Evolutionary conservation across 2,888 invertebrate genomes (phyloP).

Genomic region (Platycheirus rosarum): DNA sequence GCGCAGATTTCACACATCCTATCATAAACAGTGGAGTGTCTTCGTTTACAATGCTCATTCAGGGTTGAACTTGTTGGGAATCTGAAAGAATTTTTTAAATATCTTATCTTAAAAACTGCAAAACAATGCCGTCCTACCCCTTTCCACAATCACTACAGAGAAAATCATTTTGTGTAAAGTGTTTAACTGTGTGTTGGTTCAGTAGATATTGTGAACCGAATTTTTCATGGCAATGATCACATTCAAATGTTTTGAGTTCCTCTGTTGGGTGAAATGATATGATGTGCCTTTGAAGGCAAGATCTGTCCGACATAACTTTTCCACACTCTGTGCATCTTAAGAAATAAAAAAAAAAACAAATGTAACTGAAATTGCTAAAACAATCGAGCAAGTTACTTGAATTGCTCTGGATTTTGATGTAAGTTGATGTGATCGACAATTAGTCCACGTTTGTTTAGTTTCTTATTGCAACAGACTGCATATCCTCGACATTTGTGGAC

Average conservation of each 20-base stretch:
- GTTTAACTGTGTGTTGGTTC: slow-evolving; percentile 71
- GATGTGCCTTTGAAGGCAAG: slow-evolving; percentile 72
- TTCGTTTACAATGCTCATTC: slow-evolving; percentile 66
- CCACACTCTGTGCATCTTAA: slow-evolving; percentile 73
- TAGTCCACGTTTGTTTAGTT: slow-evolving; percentile 70
- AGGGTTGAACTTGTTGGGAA: slow-evolving; percentile 68
- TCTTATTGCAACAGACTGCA: slow-evolving; percentile 75
- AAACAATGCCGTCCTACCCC: slow-evolving; percentile 55
- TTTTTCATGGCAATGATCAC: slow-evolving; percentile 52
- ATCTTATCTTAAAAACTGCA: not conserved
- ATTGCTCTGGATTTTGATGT: slow-evolving; percentile 76
- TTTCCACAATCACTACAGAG: slow-evolving; percentile 70
- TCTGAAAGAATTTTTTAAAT: slow-evolving; percentile 51
- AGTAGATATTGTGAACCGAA: slow-evolving; percentile 75
- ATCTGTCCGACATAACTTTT: slow-evolving; percentile 73
- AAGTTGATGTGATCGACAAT: slow-evolving; percentile 76
- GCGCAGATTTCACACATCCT: slow-evolving; percentile 76
- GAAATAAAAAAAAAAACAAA: slow-evolving; percentile 8
- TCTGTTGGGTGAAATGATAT: slow-evolving; percentile 73
- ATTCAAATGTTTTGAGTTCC: slow-evolving; percentile 39
- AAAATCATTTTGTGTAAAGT: slow-evolving; percentile 36
- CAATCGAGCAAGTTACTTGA: slow-evolving; percentile 68
- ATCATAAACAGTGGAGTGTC: slow-evolving; percentile 70
- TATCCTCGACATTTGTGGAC: slow-evolving; percentile 75
- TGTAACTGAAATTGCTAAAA: not conserved